These are phyloP conservation scores for Aurelia sp. DNA, from an alignment of 30 jellyfish, hydroid and myxozoan species.

Conservation along the genomic window DNA sequence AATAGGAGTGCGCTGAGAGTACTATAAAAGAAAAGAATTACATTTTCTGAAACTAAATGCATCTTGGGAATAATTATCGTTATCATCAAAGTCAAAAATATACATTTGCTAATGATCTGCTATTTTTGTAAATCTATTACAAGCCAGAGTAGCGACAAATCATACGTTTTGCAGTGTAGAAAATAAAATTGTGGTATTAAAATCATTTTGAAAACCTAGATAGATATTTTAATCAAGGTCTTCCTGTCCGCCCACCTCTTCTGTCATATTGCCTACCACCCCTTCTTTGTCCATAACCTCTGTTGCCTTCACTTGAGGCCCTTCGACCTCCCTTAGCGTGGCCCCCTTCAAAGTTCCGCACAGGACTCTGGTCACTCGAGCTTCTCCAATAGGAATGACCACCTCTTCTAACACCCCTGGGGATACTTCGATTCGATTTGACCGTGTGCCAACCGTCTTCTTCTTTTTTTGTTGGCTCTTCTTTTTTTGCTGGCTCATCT, in stretches of 20 bases:
- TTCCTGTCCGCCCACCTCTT: background rate
- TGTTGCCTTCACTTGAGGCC: slow-evolving; percentile 44
- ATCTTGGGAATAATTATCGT: too few species aligned
- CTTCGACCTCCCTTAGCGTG: slow-evolving; percentile 25
- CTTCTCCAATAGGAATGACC: slow-evolving; percentile 35
- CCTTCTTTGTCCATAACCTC: slow-evolving; percentile 27
- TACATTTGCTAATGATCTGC: too few species aligned
- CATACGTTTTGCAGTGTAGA: too few species aligned
- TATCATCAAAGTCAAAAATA: too few species aligned
- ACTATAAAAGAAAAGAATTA: too few species aligned
- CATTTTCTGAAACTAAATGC: too few species aligned
- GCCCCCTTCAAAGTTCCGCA: slow-evolving; percentile 8
- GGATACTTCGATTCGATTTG: slow-evolving; percentile 9
- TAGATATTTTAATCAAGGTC: background rate
- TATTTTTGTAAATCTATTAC: too few species aligned
- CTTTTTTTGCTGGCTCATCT: background rate
- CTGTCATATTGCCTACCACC: slow-evolving; percentile 5
- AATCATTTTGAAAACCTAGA: too few species aligned
- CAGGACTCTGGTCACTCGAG: slow-evolving; percentile 32
- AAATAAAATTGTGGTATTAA: too few species aligned
- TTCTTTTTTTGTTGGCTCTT: background rate
- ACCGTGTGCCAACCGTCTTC: slow-evolving; percentile 56
- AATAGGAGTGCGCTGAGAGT: too few species aligned
- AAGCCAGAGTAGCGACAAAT: too few species aligned
- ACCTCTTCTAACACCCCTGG: slow-evolving; percentile 28